Evolutionary conservation across 2,888 invertebrate genomes (phyloP), one percentile per base, ranked within the genome.

Genomic region (Limnephilus marmoratus): DNA sequence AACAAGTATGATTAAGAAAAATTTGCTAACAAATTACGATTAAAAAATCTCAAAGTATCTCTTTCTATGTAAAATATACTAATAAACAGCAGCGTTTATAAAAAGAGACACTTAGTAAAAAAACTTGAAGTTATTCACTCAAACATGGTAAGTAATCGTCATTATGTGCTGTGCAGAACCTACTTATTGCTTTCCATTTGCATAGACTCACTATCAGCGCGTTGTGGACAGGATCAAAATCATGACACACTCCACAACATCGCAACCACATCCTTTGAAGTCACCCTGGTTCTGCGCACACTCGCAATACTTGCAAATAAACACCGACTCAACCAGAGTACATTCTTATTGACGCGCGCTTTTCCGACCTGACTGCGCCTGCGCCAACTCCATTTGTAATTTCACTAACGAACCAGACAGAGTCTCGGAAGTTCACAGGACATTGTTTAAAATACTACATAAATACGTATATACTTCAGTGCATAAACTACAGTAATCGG

Each of bases 341-440:
- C 82, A 91, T 37, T 89, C 88, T 82, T 91, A 91, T 91, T 83
- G 91, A 91, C 91, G 88, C 91, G 88, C 82, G 68, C 34, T 82
- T 68, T 53, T 34, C 24, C 31, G 49, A 45, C 49, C 15, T 7
- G 34, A 81, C n/a, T 9, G 91, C 91, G 91, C 91, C 88, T 49
- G 89, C 83, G 68, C 31, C 31, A 18, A 18, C 91, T 83, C 91
- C 91, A 91, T 91, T 81, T 91, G 82, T 91, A 85, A 91, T 85
- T 85, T 86, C 49, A 29, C 49, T 11, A 86, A 41, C 49, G n/a
- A 86, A 86, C 86, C 86, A 45, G 86, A 86, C 45, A 49, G 9
- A 86, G 45, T 49, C 45, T 41, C 15, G 13, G 49, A 49, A 29
- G 86, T 41, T 37, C 13, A 13, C 86, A 86, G 45, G 41, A 68